These are phyloP conservation scores for Falcaria lacertinaria DNA, from an alignment of 2,888 invertebrate species.

Conservation along the genomic window DNA sequence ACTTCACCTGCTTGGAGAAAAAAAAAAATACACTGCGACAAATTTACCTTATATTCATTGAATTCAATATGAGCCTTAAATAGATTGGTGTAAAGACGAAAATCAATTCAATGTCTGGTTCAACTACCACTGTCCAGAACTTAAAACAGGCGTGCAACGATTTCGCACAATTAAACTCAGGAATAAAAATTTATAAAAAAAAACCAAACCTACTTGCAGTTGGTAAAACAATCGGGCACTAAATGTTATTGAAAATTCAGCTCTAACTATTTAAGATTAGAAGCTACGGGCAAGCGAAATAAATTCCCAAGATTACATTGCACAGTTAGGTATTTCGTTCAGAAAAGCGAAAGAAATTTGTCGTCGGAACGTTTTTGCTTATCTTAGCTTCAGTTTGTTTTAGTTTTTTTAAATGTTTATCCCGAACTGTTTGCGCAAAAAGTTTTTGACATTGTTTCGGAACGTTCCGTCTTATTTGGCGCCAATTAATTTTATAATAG, in stretches of 20 bases:
- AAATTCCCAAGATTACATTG: slow-evolving; percentile 3
- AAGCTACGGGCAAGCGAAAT: slow-evolving; percentile 1
- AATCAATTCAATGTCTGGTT: slow-evolving; percentile 3
- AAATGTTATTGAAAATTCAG: slow-evolving; percentile 7
- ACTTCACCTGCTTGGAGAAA: slow-evolving; percentile 12
- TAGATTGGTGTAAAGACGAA: neutral
- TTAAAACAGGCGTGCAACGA: slow-evolving; percentile 65
- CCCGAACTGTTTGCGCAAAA: slow-evolving; percentile 60
- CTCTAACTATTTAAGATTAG: neutral
- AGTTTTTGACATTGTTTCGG: slow-evolving; percentile 68
- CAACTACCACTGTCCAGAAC: slow-evolving; percentile 17
- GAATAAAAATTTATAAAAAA: slow-evolving; percentile 50
- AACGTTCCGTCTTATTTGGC: slow-evolving; percentile 57
- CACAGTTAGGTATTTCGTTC: slow-evolving; percentile 31
- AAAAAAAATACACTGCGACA: slow-evolving; percentile 2
- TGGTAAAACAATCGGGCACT: slow-evolving; percentile 2
- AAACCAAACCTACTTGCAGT: slow-evolving; percentile 24
- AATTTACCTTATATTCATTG: neutral
- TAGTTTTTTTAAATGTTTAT: slow-evolving; percentile 35
- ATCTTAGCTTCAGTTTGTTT: slow-evolving; percentile 33
- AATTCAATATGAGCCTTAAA: neutral
- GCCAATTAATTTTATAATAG: slow-evolving; percentile 60
- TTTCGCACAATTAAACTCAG: slow-evolving; percentile 67
- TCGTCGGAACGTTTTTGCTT: slow-evolving; percentile 48
- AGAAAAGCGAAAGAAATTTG: slow-evolving; percentile 74